Base-by-base conservation (phyloP, 2,113 vertebrate genomes). In the Gambusia affinis region DNA sequence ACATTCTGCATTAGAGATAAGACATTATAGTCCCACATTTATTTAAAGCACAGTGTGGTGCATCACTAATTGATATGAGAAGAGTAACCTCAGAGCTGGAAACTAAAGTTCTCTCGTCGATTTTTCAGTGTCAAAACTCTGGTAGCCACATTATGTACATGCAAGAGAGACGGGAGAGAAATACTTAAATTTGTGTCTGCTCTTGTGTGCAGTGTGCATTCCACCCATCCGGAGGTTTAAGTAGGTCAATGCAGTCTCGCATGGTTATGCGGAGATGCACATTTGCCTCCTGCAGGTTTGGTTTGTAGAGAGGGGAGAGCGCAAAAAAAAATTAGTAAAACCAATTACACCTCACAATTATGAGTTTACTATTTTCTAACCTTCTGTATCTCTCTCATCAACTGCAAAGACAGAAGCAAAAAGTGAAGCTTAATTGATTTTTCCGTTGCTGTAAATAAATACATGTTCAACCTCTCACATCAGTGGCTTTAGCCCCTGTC, bases 371-470 rank as follows among this genome's bases (percentile, higher is more conserved):
- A 27, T 6, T 19, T 66, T 77, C 65, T 35, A 44, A 60, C 65
- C 54, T 69, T 33, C n/a, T 8, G 29, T 74, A 65, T 73, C 61
- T 60, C 72, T 27, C 33, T 69, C 51, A 44, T 39, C 27, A 37
- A 83, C 44, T 60, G 65, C 70, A 74, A 47, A 69, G 70, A 80
- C n/a, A 70, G 70, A 39, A 66, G 54, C 81, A 63, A 51, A 42
- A 42, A 8, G 66, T 84, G 67, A 78, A 64, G 51, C 73, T 77
- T 85, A 85, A 91, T 89, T 87, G 89, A 91, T 92, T 90, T 92
- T 80, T 75, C 81, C 73, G 70, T 81, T 78, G 80, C 82, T 78
- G 79, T 67, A 85, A 88, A 92, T 92, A 89, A 91, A 92, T 92
- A 82, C 86, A 85, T 80, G 89, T 89, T 90, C 75, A 69, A 42